Conservation (phyloP, 2,113 vertebrate species). For the Heloderma charlesbogerti region DNA sequence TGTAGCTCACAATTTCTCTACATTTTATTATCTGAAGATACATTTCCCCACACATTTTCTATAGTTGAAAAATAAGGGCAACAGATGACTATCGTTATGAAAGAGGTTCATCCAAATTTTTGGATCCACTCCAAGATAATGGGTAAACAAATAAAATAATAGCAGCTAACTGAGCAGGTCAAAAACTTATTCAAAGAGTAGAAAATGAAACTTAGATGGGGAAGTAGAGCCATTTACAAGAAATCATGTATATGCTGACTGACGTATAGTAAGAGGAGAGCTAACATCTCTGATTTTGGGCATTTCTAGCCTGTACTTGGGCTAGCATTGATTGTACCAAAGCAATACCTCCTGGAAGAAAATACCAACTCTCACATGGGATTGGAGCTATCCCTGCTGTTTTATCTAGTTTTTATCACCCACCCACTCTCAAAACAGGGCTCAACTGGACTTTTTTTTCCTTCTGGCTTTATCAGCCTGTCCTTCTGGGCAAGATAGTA, state of each 20-base stretch:
- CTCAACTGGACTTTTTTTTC: too few species aligned
- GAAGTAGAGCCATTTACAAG: not conserved
- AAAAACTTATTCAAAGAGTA: not conserved
- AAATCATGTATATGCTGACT: not conserved
- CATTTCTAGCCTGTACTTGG: not conserved
- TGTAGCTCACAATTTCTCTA: not conserved
- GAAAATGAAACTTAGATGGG: not conserved
- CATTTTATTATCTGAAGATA: not conserved
- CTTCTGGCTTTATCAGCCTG: not conserved
- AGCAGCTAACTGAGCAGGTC: not conserved
- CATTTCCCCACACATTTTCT: not conserved
- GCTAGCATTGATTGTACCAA: not conserved
- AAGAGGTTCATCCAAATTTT: not conserved
- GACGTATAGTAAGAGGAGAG: not conserved
- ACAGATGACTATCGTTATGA: not conserved
- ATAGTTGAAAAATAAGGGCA: not conserved
- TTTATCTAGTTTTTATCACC: not conserved
- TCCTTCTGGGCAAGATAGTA: not conserved
- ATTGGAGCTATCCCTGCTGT: not conserved
- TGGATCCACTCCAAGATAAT: not conserved
- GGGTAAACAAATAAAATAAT: not conserved
- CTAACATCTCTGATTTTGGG: not conserved
- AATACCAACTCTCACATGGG: not conserved
- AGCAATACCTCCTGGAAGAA: not conserved
- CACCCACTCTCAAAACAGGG: not conserved